phyloP scores from a whole-genome alignment of 2,888 invertebrate genomes.

The Cerastis leucographa region DNA sequence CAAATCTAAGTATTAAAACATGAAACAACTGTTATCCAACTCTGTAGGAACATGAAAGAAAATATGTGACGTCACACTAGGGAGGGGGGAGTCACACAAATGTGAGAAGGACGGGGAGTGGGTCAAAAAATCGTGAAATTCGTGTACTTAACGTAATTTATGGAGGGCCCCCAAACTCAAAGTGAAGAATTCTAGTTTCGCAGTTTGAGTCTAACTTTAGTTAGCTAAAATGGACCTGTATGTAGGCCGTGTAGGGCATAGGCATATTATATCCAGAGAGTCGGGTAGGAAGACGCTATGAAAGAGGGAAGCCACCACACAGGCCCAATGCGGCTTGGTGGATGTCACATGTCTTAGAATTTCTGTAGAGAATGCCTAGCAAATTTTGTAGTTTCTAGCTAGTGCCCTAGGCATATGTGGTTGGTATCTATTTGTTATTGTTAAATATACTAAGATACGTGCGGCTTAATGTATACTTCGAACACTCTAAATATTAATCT shows the following conservation, averaged over 20 bases:
- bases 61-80: no score
- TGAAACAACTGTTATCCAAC: no score
- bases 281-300: background rate
- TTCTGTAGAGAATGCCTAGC: background rate
- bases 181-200: background rate
- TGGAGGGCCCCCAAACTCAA: background rate
- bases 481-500: constrained; percentile 16
- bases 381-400: background rate
- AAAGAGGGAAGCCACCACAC: background rate
- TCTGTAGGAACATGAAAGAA: no score
- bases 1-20: no score
- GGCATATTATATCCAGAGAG: background rate
- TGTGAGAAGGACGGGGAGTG: no score
- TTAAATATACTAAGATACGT: background rate
- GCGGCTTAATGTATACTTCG: constrained; percentile 28
- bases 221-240: background rate
- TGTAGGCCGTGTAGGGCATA: constrained; percentile 2
- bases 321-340: background rate
- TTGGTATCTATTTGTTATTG: background rate
- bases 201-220: background rate
- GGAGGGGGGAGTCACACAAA: no score
- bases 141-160: no score
- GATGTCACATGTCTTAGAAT: background rate
- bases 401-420: constrained; percentile 12
- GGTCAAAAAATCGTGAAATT: no score